A percentile compares a stretch with the other conserved stretches of the same genome.
Conservation (phyloP, 35 echinoderm and acorn worm species). For the Patiria miniata region DNA sequence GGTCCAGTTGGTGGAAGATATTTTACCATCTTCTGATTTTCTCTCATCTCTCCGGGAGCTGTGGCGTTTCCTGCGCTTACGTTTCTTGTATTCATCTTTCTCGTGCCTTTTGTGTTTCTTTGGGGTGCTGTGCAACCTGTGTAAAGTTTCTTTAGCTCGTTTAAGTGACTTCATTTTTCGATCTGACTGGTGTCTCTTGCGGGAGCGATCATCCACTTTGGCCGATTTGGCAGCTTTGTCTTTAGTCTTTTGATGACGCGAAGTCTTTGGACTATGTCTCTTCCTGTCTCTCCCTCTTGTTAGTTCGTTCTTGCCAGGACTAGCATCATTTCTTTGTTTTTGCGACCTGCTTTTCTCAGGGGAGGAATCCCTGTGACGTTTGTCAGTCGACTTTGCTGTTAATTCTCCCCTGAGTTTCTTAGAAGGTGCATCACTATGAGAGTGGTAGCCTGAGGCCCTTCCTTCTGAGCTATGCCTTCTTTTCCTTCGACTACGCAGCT, state of each 20-base stretch:
- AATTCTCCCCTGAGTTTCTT: background rate
- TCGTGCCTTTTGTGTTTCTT: background rate
- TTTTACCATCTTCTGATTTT: no score
- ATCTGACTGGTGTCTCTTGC: background rate
- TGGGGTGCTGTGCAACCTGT: background rate
- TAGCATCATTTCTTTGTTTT: no score
- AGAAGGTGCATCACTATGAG: background rate
- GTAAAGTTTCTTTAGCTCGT: background rate
- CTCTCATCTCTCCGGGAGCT: no score
- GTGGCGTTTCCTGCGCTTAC: no score
- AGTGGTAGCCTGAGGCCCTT: background rate
- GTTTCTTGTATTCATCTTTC: background rate
- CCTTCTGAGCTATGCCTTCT: background rate
- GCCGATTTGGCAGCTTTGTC: background rate
- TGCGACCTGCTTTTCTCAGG: no score
- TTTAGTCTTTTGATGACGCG: background rate
- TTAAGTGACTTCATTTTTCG: conserved; percentile 7
- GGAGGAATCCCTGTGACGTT: no score
- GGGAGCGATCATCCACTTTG: background rate
- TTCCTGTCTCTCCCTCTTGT: no score
- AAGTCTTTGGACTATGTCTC: no score
- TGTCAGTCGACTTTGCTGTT: no score
- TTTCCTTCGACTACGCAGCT: background rate
- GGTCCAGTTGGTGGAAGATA: no score
- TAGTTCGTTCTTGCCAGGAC: no score